Evolutionary conservation across 2,113 vertebrate genomes (phyloP).

Genomic region (Recurvirostra avosetta): DNA sequence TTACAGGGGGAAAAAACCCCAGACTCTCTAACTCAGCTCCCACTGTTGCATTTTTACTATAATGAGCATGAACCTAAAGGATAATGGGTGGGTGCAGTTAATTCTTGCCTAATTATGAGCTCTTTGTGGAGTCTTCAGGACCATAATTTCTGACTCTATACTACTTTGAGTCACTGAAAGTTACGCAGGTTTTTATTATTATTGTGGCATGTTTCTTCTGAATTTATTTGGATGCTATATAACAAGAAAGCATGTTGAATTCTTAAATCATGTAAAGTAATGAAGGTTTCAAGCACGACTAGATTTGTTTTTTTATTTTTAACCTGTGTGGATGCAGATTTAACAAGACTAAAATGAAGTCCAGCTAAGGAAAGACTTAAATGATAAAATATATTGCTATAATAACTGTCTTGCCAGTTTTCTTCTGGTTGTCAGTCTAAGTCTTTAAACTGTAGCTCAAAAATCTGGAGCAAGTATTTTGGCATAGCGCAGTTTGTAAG

Average conservation of each 20-base stretch:
- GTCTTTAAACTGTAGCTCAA: constrained; percentile 30
- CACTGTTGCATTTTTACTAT: neutral
- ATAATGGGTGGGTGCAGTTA: neutral
- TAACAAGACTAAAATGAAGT: neutral
- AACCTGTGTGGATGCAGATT: neutral
- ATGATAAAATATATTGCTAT: neutral
- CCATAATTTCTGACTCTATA: neutral
- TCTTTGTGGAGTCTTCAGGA: neutral
- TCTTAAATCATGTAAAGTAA: neutral
- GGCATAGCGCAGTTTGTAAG: constrained; percentile 68
- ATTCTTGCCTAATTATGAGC: neutral
- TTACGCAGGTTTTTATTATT: neutral
- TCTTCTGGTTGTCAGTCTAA: neutral
- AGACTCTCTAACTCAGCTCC: neutral
- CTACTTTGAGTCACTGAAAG: neutral
- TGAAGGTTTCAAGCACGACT: neutral
- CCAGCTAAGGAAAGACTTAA: neutral
- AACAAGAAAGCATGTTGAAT: neutral
- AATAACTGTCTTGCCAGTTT: neutral
- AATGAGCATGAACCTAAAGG: neutral
- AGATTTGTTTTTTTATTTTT: neutral
- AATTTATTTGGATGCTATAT: neutral
- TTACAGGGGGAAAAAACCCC: accelerated
- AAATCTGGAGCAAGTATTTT: constrained; percentile 64
- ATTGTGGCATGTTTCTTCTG: neutral